phyloP scores from a whole-genome alignment of 2,888 invertebrate species.

The Subacronicta megacephala region DNA sequence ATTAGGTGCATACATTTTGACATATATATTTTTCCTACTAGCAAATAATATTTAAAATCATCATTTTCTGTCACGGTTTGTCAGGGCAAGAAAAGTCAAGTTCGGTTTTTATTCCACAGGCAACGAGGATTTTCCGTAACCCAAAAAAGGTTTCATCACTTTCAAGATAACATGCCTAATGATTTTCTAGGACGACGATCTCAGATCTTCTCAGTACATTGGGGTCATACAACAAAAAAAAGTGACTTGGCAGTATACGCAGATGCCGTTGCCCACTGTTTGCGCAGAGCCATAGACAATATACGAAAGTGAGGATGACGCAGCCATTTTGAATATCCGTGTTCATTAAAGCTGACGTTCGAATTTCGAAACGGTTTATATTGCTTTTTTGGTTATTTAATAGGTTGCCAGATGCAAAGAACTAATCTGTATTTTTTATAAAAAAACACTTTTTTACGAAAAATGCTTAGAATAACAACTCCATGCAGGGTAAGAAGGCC shows the following conservation, averaged over 20 bases:
- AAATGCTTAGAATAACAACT: too few species aligned
- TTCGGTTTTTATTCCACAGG: too few species aligned
- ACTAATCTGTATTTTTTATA: too few species aligned
- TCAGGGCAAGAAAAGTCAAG: too few species aligned
- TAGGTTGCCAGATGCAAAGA: background rate
- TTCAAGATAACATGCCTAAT: background rate
- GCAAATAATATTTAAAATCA: too few species aligned
- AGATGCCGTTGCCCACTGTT: constrained; percentile 40
- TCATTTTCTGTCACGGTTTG: too few species aligned
- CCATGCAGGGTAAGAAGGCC: too few species aligned
- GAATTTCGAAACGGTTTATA: constrained; percentile 23
- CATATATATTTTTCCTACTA: too few species aligned
- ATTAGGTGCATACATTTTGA: too few species aligned
- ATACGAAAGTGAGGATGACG: constrained; percentile 36
- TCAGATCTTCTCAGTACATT: background rate
- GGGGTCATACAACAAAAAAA: constrained; percentile 1
- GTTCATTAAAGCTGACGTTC: constrained; percentile 3
- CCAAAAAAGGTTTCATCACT: too few species aligned
- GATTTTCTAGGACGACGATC: background rate
- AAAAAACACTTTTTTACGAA: too few species aligned
- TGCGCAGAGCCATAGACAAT: constrained; percentile 33
- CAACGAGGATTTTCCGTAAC: too few species aligned
- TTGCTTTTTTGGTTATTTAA: background rate
- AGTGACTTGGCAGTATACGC: constrained; percentile 27
- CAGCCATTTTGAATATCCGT: constrained; percentile 34